These are phyloP conservation scores for Odontocolon sp. DNA, from an alignment of 2,888 invertebrate species.

Conservation along the genomic window DNA sequence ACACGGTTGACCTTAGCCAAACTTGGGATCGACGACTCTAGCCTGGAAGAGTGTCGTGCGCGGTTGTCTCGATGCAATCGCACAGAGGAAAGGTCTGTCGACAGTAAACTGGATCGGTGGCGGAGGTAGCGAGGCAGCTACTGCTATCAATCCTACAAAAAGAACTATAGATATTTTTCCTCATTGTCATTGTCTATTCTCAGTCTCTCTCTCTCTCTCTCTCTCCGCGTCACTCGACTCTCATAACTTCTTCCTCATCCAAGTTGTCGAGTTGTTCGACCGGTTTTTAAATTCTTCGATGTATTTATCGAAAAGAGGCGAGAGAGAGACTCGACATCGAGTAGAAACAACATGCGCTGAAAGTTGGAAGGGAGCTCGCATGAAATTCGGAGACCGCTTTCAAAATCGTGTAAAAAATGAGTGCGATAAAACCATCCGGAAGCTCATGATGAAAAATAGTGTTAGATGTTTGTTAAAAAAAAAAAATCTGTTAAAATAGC, in stretches of 20 bases:
- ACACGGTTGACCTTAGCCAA: not conserved
- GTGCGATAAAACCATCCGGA: constrained; percentile 3
- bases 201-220: not conserved
- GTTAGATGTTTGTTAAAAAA: not conserved
- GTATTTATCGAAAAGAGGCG: not conserved
- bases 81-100: constrained; percentile 72
- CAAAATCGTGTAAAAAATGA: not conserved
- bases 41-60: constrained; percentile 53
- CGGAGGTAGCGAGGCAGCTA: constrained; percentile 24
- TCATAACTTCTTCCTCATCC: not conserved
- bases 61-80: constrained; percentile 22
- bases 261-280: not conserved
- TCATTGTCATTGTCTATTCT: not conserved
- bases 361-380: not conserved
- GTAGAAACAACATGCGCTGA: too few relatives aligned
- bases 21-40: constrained; percentile 38
- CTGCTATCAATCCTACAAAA: constrained; percentile 49
- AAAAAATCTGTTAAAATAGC: not conserved
- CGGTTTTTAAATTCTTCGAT: not conserved
- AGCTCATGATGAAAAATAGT: not conserved
- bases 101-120: constrained; percentile 65
- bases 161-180: constrained; percentile 20
- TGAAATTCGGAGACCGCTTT: not conserved
- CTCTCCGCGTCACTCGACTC: not conserved
- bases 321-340: too few relatives aligned